Percentiles rank a stretch among this genome's conserved stretches.
Evolutionary conservation across 2,113 vertebrate genomes (phyloP).

Genomic region (Hippocampus zosterae): DNA sequence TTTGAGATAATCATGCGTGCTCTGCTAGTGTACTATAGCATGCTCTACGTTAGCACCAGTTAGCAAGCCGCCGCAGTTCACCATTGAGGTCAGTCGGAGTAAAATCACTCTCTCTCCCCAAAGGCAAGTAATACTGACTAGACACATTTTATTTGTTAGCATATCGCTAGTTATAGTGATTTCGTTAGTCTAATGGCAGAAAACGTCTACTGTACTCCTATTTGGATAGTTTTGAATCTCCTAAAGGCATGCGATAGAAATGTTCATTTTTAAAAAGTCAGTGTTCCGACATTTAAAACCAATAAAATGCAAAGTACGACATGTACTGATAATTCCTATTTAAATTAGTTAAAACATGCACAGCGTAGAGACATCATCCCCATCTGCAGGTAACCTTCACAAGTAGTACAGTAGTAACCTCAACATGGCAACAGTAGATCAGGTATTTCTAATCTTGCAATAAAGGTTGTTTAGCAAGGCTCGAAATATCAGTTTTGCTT

Average conservation of each 20-base stretch:
- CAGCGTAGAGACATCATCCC: not conserved
- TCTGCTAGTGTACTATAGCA: not conserved
- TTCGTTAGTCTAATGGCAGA: not conserved
- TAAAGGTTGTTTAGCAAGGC: too few species aligned
- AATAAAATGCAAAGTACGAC: not conserved
- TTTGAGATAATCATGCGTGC: not conserved
- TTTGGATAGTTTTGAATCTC: not conserved
- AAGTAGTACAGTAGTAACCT: not conserved
- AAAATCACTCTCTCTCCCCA: not conserved
- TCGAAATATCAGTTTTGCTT: too few species aligned
- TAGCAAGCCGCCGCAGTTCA: slow-evolving; percentile 1
- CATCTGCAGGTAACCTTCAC: not conserved
- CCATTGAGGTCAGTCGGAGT: not conserved
- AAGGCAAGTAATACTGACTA: slow-evolving; percentile 22
- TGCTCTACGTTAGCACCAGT: slow-evolving; percentile 9
- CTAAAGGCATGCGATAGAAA: not conserved
- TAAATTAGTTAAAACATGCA: not conserved
- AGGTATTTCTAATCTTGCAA: too few species aligned
- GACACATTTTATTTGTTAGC: not conserved
- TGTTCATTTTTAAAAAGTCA: not conserved
- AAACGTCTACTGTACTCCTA: not conserved
- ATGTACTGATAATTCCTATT: not conserved
- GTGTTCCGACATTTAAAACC: not conserved
- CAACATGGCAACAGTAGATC: not conserved
- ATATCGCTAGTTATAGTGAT: not conserved